A percentile compares a stretch with the other conserved stretches of the same genome.
Evolutionary conservation across 2,113 vertebrate species (phyloP).

Genomic region (Labeo rohita): DNA sequence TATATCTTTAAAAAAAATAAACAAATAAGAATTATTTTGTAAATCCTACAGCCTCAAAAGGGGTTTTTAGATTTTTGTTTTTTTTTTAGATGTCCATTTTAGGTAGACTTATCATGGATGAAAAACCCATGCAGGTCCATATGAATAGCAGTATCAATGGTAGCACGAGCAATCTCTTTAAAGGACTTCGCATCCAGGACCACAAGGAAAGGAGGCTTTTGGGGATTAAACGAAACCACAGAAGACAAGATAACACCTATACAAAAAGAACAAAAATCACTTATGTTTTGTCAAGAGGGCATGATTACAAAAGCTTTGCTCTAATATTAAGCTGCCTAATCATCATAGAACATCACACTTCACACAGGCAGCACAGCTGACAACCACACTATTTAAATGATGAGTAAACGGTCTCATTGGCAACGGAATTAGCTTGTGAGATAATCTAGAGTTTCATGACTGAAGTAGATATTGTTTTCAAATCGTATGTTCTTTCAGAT

Average conservation of each 20-base stretch:
- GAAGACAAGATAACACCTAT: conserved; percentile 87
- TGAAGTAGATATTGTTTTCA: background rate
- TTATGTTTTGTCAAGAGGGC: background rate
- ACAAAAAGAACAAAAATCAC: conserved; percentile 16
- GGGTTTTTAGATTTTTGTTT: background rate
- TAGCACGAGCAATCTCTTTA: conserved; percentile 83
- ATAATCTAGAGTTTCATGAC: background rate
- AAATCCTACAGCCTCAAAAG: background rate
- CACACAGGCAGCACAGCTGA: background rate
- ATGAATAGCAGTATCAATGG: conserved; percentile 77
- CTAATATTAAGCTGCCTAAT: background rate
- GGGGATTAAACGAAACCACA: conserved; percentile 79
- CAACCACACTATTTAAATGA: background rate
- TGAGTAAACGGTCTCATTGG: background rate
- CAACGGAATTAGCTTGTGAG: no score
- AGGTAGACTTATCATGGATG: conserved; percentile 66
- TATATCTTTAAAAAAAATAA: background rate
- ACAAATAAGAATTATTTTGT: background rate
- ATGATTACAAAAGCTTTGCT: background rate
- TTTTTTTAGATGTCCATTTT: background rate
- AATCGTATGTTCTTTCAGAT: background rate
- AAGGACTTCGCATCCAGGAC: conserved; percentile 87
- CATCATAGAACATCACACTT: background rate
- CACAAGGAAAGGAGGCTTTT: conserved; percentile 84
- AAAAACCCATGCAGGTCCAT: conserved; percentile 92